Evolutionary conservation across 2,888 invertebrate species (phyloP).

Genomic region (Odontothrips loti): DNA sequence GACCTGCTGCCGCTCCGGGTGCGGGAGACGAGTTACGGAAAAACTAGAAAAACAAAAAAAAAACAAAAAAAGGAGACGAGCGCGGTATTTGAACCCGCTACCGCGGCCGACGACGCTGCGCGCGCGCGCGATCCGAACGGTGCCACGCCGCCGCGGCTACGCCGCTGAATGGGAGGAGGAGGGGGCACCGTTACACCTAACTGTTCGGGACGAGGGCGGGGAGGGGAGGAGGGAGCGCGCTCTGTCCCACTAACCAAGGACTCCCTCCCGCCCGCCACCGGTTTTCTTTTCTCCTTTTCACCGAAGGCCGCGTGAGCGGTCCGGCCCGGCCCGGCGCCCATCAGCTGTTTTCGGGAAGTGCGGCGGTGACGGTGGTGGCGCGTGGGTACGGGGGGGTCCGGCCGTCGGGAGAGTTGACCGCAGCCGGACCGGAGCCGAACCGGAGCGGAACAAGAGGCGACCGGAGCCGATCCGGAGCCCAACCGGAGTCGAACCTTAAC

Average conservation of each 20-base stretch:
- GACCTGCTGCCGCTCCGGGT: no score
- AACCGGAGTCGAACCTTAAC: no score
- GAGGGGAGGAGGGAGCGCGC: background rate
- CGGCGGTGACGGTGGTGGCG: background rate
- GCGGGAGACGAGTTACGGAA: no score
- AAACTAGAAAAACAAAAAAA: no score
- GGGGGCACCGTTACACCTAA: slow-evolving; percentile 22
- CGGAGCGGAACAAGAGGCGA: no score
- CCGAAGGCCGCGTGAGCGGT: background rate
- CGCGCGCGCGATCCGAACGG: no score
- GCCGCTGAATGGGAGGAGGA: background rate
- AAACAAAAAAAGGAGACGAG: no score
- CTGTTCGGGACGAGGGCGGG: background rate
- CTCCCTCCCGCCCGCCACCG: background rate
- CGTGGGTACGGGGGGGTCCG: background rate
- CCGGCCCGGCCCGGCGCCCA: background rate
- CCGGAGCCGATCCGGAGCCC: no score
- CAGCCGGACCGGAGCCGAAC: no score
- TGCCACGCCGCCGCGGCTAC: background rate
- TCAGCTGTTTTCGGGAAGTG: background rate
- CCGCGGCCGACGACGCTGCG: no score
- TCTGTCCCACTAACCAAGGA: slow-evolving; percentile 9
- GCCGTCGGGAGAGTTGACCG: background rate
- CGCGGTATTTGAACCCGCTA: no score
- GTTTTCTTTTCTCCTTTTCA: slow-evolving; percentile 9